Base-by-base conservation (phyloP, 2,888 invertebrate species). In the Andrena hattorfiana region DNA sequence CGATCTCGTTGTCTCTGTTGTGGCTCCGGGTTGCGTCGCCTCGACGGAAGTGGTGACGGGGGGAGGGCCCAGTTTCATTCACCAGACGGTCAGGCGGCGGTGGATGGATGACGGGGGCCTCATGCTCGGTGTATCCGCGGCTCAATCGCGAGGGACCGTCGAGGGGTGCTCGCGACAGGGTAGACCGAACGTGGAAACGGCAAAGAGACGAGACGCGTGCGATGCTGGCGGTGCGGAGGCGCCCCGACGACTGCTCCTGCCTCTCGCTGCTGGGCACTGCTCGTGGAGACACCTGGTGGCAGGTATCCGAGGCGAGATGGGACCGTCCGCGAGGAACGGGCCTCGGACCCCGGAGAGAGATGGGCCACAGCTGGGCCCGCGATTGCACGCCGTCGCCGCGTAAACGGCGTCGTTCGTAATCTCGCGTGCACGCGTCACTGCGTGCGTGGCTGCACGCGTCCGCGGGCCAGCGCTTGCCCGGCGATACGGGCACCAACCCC, bases 201-300 rank as follows among this genome's bases (percentile, higher is more conserved):
- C 67, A 90, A 86, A 88, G 87, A 87, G 87, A 59, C 94, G 35
- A 82, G 67, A 63, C 85, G 94, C 95, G 93, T 95, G 94, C 93
- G 94, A 95, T 95, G 95, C 95, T 95, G 95, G 95, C 94, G 91
- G 92, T 95, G 95, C 95, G 95, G 95, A 95, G 95, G 95, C 95
- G 95, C 95, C 95, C 95, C 95, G 95, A 95, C 95, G 95, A 95
- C 95, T 95, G 95, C 94, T 95, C 95, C 95, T 95, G 95, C 95
- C 95, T 95, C 95, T 95, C 95, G 95, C 91, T 91, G 93, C 95
- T 95, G 95, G 95, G 95, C 94, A 95, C 94, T 95, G 95, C 95
- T 95, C 94, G 95, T 95, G 95, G 95, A 95, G 95, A 95, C 96
- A 95, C 95, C 95, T 95, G 95, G 95, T 90, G 93, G 92, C 89